Base-by-base conservation (phyloP, 2,113 vertebrate genomes). In the Cyprinus carpio region DNA sequence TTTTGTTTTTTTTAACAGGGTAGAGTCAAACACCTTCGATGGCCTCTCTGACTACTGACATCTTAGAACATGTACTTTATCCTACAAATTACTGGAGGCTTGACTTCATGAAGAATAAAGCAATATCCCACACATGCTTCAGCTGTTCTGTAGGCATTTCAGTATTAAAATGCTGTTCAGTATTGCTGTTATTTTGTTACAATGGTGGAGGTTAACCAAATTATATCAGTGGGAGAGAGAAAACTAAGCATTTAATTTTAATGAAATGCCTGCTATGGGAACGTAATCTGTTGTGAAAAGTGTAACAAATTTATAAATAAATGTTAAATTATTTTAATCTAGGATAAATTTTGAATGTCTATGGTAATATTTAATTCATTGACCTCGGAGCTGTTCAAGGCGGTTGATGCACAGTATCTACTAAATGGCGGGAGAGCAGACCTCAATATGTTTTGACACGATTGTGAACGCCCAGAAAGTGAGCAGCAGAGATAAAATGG, bases 381-480 rank as follows among this genome's bases (percentile, higher is more conserved):
- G 62, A 37, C 5, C 23, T 13, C 11, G 40, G 3, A 79, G 31
- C 23, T 81, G 25, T 43, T 49, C 25, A 20, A 12, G 40, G 60
- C 23, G n/a, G 56, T 60, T 60, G 56, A 18, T 11, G 60, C 37
- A 62, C 37, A 43, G n/a, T 81, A 81, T 81, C 79, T 81, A 13
- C 8, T 58, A 8, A 58, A 23, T 67, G 62, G 64, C 3, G 43
- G 80, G 80, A 54, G 75, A 88, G 69, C 69, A 62, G 40, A 76
- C n/a, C 85, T 91, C 92, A 93, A 93, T 92, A 91, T 95, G 94
- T 87, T 88, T 71, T 40, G 88, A 88, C 87, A 88, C 93, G 95
- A 95, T 95, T 94, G 92, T 91, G 91, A 91, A 93, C 94, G 85
- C 94, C 94, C 93, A 86, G 88, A 78, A 74, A 89, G 85, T n/a